These are phyloP conservation scores for Cataglyphis livida DNA, from an alignment of 2,888 invertebrate genomes.

Conservation along the genomic window DNA sequence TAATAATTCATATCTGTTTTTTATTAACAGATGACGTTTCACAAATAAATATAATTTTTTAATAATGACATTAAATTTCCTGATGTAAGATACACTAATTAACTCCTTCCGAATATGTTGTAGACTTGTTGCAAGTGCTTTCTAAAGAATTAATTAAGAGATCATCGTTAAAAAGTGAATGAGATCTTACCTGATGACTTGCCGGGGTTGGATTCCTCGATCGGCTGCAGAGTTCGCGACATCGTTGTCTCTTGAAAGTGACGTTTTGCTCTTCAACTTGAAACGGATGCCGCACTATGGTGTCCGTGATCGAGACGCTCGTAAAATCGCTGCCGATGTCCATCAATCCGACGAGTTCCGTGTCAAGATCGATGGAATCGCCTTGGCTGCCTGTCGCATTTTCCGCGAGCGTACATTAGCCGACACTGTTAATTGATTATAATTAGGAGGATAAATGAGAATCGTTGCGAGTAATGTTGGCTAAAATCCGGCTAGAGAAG, in stretches of 20 bases:
- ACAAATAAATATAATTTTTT: background rate
- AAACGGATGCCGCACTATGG: constrained; percentile 14
- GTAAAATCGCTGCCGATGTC: constrained; percentile 27
- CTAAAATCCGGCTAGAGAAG: background rate
- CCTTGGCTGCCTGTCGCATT: constrained; percentile 24
- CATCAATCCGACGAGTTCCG: constrained; percentile 36
- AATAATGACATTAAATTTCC: background rate
- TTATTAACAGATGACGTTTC: background rate
- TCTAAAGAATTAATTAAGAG: constrained; percentile 5
- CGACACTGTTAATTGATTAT: constrained; percentile 4
- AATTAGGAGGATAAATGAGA: background rate
- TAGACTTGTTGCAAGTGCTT: background rate
- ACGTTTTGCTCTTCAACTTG: constrained; percentile 25
- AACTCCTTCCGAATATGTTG: background rate
- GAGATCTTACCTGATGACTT: constrained; percentile 76
- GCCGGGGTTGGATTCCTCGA: constrained; percentile 81
- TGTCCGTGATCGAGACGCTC: constrained; percentile 30
- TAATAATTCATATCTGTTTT: background rate
- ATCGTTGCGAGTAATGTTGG: background rate
- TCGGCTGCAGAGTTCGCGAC: constrained; percentile 82
- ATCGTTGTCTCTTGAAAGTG: constrained; percentile 65
- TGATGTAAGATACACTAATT: background rate
- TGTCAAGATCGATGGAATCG: constrained; percentile 26
- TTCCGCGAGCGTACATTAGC: constrained; percentile 7
- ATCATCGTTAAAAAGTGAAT: constrained; percentile 15